phyloP scores from a whole-genome alignment of 1,140 invertebrate genomes.

The Carcinoscorpius rotundicauda region DNA sequence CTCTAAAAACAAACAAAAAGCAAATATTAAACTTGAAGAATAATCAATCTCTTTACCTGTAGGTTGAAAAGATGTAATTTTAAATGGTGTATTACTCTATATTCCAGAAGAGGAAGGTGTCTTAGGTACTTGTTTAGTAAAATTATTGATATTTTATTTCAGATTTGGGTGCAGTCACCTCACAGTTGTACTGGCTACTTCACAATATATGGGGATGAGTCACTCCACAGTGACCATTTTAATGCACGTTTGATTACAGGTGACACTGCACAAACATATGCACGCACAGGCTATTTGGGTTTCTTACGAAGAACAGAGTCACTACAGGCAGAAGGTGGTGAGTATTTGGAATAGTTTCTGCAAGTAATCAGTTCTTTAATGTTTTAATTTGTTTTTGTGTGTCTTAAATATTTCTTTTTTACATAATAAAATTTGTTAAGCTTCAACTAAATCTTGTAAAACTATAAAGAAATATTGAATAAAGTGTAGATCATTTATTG shows the following conservation, averaged over 20 bases:
- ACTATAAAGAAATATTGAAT: too few relatives aligned
- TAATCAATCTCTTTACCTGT: too few relatives aligned
- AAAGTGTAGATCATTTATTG: too few relatives aligned
- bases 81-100: neutral
- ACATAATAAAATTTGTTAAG: neutral
- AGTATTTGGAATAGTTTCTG: slow-evolving; percentile 1
- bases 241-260: slow-evolving; percentile 91
- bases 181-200: slow-evolving; percentile 97
- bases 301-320: slow-evolving; percentile 91
- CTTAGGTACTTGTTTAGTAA: too few relatives aligned
- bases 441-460: neutral
- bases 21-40: too few relatives aligned
- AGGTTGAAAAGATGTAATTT: too few relatives aligned
- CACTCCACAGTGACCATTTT: slow-evolving; percentile 86
- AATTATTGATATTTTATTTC: slow-evolving; percentile 1
- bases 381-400: too few relatives aligned
- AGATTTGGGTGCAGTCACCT: slow-evolving; percentile 76
- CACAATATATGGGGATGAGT: slow-evolving; percentile 89
- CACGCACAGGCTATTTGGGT: slow-evolving; percentile 93
- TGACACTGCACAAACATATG: slow-evolving; percentile 86
- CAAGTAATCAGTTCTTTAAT: too few relatives aligned
- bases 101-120: neutral
- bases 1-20: too few relatives aligned
- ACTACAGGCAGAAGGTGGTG: slow-evolving; percentile 56
- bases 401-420: neutral